Conservation (phyloP, 2,113 vertebrate genomes). For the Ranitomeya variabilis region DNA sequence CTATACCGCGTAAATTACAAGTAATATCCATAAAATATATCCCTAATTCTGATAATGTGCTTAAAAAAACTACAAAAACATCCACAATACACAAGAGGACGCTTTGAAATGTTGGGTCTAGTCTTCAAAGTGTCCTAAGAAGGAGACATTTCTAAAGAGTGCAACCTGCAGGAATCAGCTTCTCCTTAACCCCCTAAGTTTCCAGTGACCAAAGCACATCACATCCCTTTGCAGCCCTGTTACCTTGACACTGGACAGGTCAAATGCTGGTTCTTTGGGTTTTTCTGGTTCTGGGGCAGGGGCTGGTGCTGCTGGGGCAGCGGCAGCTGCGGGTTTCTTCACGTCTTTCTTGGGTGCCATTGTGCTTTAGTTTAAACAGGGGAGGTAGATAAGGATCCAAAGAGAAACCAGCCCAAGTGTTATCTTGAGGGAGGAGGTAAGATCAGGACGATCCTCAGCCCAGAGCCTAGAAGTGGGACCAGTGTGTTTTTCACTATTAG, state of each 20-base stretch:
- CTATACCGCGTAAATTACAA: background rate
- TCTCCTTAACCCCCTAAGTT: slow-evolving; percentile 45
- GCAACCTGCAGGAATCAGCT: background rate
- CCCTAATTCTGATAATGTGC: background rate
- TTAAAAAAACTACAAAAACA: background rate
- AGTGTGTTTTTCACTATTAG: slow-evolving; percentile 70
- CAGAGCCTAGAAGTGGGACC: slow-evolving; percentile 73
- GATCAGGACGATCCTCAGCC: slow-evolving; percentile 72
- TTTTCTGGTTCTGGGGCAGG: slow-evolving; percentile 67
- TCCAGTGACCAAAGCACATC: slow-evolving; percentile 57
- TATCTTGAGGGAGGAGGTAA: slow-evolving; percentile 64
- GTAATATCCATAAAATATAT: background rate
- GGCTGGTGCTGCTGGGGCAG: slow-evolving; percentile 67
- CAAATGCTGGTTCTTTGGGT: slow-evolving; percentile 76
- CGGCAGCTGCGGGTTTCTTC: slow-evolving; percentile 74
- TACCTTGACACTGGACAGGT: slow-evolving; percentile 83
- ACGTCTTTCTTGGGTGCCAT: slow-evolving; percentile 85
- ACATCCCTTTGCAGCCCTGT: slow-evolving; percentile 32
- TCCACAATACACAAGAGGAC: background rate
- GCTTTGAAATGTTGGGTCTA: background rate
- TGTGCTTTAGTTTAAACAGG: slow-evolving; percentile 63
- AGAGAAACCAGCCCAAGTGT: slow-evolving; percentile 65
- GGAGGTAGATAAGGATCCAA: slow-evolving; percentile 61
- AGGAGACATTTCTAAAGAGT: background rate
- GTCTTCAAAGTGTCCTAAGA: background rate